These are phyloP conservation scores for Nothoprocta pentlandii DNA, from an alignment of 2,113 vertebrate genomes.

Conservation along the genomic window DNA sequence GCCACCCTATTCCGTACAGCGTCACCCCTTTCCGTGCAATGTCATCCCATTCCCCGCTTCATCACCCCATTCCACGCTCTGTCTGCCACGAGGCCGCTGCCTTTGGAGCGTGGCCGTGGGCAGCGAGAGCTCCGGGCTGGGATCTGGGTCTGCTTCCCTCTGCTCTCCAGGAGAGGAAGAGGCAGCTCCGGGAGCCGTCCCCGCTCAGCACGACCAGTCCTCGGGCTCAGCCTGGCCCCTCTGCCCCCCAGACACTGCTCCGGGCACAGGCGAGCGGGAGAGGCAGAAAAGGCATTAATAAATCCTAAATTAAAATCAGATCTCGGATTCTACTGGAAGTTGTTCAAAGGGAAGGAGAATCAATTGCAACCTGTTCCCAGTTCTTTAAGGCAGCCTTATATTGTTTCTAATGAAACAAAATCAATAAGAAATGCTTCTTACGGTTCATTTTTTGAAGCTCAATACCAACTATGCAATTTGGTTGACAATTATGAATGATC, in stretches of 20 bases:
- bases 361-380: slow-evolving; percentile 80
- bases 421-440: slow-evolving; percentile 88
- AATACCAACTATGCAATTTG: slow-evolving; percentile 88
- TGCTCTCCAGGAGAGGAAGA: no score
- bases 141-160: no score
- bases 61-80: no score
- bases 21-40: no score
- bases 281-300: slow-evolving; percentile 45
- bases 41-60: no score
- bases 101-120: no score
- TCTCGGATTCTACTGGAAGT: slow-evolving; percentile 68
- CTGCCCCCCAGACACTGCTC: not conserved
- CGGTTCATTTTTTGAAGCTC: slow-evolving; percentile 84
- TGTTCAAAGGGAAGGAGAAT: slow-evolving; percentile 79
- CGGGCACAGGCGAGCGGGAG: not conserved
- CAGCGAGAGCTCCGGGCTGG: no score
- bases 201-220: no score
- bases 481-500: slow-evolving; percentile 90
- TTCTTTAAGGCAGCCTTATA: slow-evolving; percentile 80
- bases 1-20: no score
- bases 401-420: slow-evolving; percentile 84
- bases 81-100: no score
- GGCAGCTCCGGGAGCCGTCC: no score
- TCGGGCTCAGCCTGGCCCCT: no score
- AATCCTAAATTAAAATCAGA: slow-evolving; percentile 65